Percentiles rank a stretch among this genome's conserved stretches.
These are phyloP conservation scores for Drosophila anceps DNA, from an alignment of 2,888 invertebrate species.

Conservation along the genomic window DNA sequence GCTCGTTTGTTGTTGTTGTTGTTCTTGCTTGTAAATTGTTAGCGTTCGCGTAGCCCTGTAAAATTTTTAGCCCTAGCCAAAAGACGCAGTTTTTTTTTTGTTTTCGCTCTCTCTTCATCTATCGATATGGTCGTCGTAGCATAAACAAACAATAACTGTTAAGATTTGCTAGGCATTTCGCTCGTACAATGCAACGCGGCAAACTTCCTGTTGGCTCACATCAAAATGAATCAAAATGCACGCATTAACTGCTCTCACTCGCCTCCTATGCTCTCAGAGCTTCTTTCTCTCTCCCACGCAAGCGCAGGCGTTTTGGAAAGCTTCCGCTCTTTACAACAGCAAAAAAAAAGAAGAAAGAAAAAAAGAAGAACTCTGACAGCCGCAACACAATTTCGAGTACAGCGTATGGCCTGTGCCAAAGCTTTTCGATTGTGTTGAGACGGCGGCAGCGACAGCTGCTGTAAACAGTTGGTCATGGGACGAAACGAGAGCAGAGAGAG, in stretches of 20 bases:
- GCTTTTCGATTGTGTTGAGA: constrained; percentile 38
- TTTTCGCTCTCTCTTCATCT: neutral
- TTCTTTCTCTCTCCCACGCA: constrained; percentile 30
- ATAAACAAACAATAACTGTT: constrained; percentile 41
- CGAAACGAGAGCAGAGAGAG: neutral
- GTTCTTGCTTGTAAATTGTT: constrained; percentile 23
- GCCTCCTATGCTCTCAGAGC: neutral
- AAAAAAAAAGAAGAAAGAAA: neutral
- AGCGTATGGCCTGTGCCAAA: constrained; percentile 42
- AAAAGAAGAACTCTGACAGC: constrained; percentile 49
- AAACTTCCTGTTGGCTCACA: constrained; percentile 50
- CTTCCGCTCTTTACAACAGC: constrained; percentile 28
- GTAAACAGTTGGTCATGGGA: constrained; percentile 55
- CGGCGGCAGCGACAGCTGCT: constrained; percentile 62
- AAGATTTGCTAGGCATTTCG: constrained; percentile 21
- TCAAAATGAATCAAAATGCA: constrained; percentile 49
- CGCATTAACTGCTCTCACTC: constrained; percentile 18
- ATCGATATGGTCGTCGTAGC: neutral
- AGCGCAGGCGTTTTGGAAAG: constrained; percentile 41
- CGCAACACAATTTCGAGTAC: constrained; percentile 73
- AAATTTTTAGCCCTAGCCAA: constrained; percentile 41
- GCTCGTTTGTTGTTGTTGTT: constrained; percentile 41
- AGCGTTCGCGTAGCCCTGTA: constrained; percentile 54
- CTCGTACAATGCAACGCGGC: constrained; percentile 52
- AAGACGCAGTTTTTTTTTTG: constrained; percentile 38